Conservation (phyloP, 2,888 invertebrate species). For the Melinaea marsaeus region DNA sequence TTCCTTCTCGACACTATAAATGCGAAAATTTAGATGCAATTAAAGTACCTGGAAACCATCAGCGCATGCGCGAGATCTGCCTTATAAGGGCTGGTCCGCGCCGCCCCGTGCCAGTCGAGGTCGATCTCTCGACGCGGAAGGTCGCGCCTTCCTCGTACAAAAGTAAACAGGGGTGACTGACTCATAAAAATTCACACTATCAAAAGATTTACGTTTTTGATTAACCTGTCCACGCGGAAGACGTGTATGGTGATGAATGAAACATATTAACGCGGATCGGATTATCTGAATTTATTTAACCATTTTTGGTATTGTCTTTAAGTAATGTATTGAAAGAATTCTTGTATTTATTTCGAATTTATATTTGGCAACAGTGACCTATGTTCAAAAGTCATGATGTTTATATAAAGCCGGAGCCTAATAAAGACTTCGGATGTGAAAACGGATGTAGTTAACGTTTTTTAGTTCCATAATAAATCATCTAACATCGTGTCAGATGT, state of each 20-base stretch:
- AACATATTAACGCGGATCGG: conserved; percentile 25
- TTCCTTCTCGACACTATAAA: conserved; percentile 36
- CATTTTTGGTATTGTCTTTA: conserved; percentile 18
- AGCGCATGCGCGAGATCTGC: conserved; percentile 33
- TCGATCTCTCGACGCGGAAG: conserved; percentile 43
- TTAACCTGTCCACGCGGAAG: conserved; percentile 55
- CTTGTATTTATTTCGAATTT: conserved; percentile 14
- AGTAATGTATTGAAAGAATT: conserved; percentile 22
- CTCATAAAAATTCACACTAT: conserved; percentile 61
- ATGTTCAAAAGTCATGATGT: conserved; percentile 19
- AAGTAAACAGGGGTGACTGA: conserved; percentile 56
- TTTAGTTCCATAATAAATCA: conserved; percentile 10
- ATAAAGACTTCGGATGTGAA: conserved; percentile 10
- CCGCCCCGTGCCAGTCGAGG: conserved; percentile 50
- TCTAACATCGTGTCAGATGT: not conserved
- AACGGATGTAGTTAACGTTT: not conserved
- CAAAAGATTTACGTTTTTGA: conserved; percentile 55
- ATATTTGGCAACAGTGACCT: conserved; percentile 22
- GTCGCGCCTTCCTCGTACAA: conserved; percentile 37
- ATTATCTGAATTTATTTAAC: conserved; percentile 28
- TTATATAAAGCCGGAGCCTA: conserved; percentile 20
- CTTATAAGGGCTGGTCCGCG: conserved; percentile 53
- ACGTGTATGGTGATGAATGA: conserved; percentile 33
- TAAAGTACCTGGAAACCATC: conserved; percentile 45
- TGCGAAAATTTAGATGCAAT: conserved; percentile 53